Base-by-base conservation (phyloP, 2,888 invertebrate genomes). In the Heterodera filipjevi region DNA sequence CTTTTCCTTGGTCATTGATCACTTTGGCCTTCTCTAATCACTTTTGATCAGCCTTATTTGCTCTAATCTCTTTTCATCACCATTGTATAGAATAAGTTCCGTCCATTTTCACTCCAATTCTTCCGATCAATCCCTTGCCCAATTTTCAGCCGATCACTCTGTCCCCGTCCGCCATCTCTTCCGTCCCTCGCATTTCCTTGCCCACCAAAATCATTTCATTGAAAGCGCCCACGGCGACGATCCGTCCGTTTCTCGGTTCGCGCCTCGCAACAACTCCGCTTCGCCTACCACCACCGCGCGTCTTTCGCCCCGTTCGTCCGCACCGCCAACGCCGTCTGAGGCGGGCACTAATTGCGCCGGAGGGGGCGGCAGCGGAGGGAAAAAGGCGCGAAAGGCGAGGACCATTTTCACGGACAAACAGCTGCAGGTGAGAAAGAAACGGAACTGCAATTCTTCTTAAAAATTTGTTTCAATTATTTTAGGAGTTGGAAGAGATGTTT, bases 341-440 rank as follows among this genome's bases (percentile, higher is more conserved):
- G 30, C 75, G 44, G 85, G 83, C 8, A 79, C 82, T n/a, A 88
- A 89, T 80, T 80, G 83, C 87, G n/a, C 83, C 89, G 33, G 90
- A 90, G 79, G 89, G 89, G 35, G 78, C 89, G 32, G 89, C 89
- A 66, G 68, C 68, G 85, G 83, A 3, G 81, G 82, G n/a, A 89
- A 89, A 80, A 89, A 89, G 81, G 83, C 88, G 27, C 84, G 89
- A 32, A 89, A 89, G 78, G 89, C 89, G 33, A 78, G 89, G 32
- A 89, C 89, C 35, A 99, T 99, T 68, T 99, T 99, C 92, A 98
- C 98, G 68, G 99, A 99, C 91, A 95, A 97, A 90, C 89, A 89
- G 78, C 83, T 89, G 22, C 87, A 87, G 59, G 59, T 59, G 39
- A 12, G 8, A 39, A 39, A 39, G 39, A 39, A 39, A 27, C 27